Evolutionary conservation across 1,140 invertebrate species (phyloP), one percentile per base, ranked within the genome.

Genomic region (Bombus polaris): DNA sequence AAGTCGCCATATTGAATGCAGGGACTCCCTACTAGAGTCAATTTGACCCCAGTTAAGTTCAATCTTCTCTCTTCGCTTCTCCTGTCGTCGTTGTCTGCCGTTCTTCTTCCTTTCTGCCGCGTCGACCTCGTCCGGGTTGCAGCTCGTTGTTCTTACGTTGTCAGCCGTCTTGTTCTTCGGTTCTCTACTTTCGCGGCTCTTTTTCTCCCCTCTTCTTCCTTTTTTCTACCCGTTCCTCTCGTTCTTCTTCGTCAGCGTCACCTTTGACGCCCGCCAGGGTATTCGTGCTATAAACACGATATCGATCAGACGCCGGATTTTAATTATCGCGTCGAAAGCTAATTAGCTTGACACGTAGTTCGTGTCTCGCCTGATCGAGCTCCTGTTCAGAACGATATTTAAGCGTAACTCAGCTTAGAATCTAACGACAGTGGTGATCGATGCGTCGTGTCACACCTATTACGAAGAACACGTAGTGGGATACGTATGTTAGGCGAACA

Each of bases 11-110:
- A 95, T 95, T 95, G 96, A 96, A 96, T 96, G 96, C 96, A 97
- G 97, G 97, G 97, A 98, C 98, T 98, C 98, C 98, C 98, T 98
- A 98, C 97, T 98, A 98, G 97, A 98, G 98, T 98, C 98, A 98
- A 98, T 98, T 98, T 98, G 97, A 98, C 97, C 97, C 97, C 97
- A 96, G 97, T 96, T 97, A 97, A 97, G 97, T 96, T 95, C 90
- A 93, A 93, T 93, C 93, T 94, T 94, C 92, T 93, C 87, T 93
- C 93, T 94, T 94, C 93, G 90, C 73, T 80, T 74, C 72, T 85
- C 13, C 71, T 37, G 28, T 37, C 42, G 37, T 35, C 66, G n/a
- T 25, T 1, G 18, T 18, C 18, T 9, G 2, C 15, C 32, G 13
- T 68, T 15, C 32, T 18, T 32, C 57, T 68, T 35, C 39, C 39